These are phyloP conservation scores for Diogma glabrata DNA, from an alignment of 2,888 invertebrate species.

Conservation along the genomic window DNA sequence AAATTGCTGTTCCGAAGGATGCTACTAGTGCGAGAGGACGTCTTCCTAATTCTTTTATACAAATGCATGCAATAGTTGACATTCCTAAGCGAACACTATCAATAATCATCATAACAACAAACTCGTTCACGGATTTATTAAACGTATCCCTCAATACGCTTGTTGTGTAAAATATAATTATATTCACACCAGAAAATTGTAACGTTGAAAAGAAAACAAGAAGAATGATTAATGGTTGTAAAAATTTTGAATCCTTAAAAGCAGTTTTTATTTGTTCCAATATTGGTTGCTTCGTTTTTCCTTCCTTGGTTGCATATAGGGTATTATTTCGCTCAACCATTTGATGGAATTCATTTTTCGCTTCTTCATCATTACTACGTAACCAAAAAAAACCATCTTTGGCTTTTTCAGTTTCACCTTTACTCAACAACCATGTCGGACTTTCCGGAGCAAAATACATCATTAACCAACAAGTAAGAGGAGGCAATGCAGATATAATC, in stretches of 20 bases:
- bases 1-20: conserved; percentile 44
- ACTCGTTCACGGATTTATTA: conserved; percentile 44
- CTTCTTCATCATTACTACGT: conserved; percentile 41
- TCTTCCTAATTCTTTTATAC: conserved; percentile 43
- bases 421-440: conserved; percentile 48
- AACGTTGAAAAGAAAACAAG: conserved; percentile 47
- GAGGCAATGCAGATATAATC: conserved; percentile 41
- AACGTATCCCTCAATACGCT: conserved; percentile 45
- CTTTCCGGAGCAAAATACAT: conserved; percentile 46
- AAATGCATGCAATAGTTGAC: conserved; percentile 45
- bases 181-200: conserved; percentile 53
- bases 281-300: neutral
- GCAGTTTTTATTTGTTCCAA: conserved; percentile 25
- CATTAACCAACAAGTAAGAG: conserved; percentile 39
- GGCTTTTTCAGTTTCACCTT: conserved; percentile 41
- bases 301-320: too few species aligned
- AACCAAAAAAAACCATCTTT: conserved; percentile 43
- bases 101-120: conserved; percentile 46
- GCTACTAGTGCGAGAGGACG: conserved; percentile 46
- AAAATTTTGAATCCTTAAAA: conserved; percentile 6
- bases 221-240: conserved; percentile 46
- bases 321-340: conserved; percentile 40
- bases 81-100: conserved; percentile 45
- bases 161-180: conserved; percentile 52
- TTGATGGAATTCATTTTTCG: conserved; percentile 40